These are phyloP conservation scores for Epirrhoe tristata DNA, from an alignment of 2,888 invertebrate genomes.

Conservation along the genomic window DNA sequence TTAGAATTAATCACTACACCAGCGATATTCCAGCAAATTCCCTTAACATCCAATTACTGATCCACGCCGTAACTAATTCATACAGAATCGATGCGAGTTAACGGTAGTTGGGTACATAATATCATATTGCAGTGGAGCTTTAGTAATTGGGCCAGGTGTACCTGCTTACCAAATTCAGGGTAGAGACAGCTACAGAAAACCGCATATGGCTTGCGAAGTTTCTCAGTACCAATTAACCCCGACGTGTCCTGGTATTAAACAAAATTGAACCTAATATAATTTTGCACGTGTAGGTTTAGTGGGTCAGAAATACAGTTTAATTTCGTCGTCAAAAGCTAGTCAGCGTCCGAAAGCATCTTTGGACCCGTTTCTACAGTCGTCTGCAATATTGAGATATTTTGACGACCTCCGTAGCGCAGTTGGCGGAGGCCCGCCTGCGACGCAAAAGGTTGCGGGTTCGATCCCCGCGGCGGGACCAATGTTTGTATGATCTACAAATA, in stretches of 20 bases:
- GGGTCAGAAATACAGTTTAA: neutral
- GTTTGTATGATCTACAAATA: no score
- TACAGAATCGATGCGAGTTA: conserved; percentile 48
- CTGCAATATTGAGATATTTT: no score
- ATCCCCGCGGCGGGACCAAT: no score
- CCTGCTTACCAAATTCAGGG: conserved; percentile 59
- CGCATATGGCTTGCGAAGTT: conserved; percentile 72
- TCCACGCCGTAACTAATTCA: conserved; percentile 45
- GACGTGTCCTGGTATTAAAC: conserved; percentile 61
- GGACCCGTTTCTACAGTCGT: neutral
- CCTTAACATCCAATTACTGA: conserved; percentile 41
- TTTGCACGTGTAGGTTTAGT: conserved; percentile 52
- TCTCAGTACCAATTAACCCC: conserved; percentile 69
- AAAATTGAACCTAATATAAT: conserved; percentile 75
- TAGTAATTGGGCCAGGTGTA: conserved; percentile 54
- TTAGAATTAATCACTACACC: conserved; percentile 16
- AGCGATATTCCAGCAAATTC: conserved; percentile 26
- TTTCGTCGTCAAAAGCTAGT: neutral
- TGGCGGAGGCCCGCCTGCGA: no score
- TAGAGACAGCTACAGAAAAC: conserved; percentile 65
- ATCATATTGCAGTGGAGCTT: conserved; percentile 54
- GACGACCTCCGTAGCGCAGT: no score
- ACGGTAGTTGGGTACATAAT: conserved; percentile 50
- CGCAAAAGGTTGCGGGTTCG: no score
- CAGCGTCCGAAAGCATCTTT: neutral